Evolutionary conservation across 1,140 invertebrate genomes (phyloP), one percentile per base, ranked within the genome.

Genomic region (Trichomalopsis sarcophagae): DNA sequence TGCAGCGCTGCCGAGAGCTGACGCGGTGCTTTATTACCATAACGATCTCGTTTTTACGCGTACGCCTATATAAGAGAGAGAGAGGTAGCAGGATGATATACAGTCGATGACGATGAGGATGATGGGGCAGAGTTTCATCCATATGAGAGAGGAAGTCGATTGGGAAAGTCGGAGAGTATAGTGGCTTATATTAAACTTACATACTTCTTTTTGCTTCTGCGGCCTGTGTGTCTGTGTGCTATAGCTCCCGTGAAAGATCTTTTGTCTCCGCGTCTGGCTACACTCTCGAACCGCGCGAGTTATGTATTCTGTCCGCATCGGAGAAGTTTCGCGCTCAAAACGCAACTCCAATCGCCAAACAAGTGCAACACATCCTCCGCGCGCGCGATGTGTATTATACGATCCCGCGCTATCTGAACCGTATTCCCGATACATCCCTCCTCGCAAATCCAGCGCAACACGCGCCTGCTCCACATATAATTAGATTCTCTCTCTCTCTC

Each of bases 21-120:
- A 27, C 27, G 7, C 55, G 75, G 44, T 23, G 30, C 30, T 75
- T 84, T 75, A 80, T 80, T 80, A 84, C 66, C 82, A 84, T 84
- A 77, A 84, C 82, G 76, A 84, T 84, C 82, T 84, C 40, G 21
- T 84, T 84, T 69, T 76, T 75, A 47, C 73, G 71, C 62, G 66
- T 33, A 17, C 74, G 17, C 55, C 27, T 27, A 27, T 27, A 27
- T 27, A 17, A 62, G 55, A 62, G 21, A 21, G 55, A 62, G 55
- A 62, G 55, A 21, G 21, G n/a, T 17, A 21, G 55, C 5, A 17
- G 2, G 55, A 21, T 0, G 21, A 7, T n/a, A 7, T n/a, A 62
- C 55, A 62, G 55, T 62, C 55, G 55, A 62, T 62, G 55, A 62
- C 23, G 69, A 44, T 10, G 50, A 76, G 23, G 81, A 62, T 82